These are phyloP conservation scores for Chaenocephalus aceratus DNA, from an alignment of 2,113 vertebrate species.

Conservation along the genomic window DNA sequence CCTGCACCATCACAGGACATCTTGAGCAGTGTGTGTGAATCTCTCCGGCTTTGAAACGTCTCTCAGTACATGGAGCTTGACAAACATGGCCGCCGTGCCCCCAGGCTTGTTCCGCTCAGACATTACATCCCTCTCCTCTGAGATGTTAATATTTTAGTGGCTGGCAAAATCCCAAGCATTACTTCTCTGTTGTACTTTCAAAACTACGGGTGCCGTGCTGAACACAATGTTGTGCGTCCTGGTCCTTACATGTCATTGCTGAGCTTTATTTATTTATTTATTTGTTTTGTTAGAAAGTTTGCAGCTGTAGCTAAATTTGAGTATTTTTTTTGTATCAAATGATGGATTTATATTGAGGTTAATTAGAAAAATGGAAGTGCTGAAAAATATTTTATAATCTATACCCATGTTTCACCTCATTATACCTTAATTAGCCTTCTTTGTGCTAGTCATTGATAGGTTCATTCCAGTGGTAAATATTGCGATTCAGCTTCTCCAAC, in stretches of 20 bases:
- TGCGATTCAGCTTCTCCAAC: too few species aligned
- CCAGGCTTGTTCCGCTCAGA: conserved; percentile 47
- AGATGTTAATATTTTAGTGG: conserved; percentile 61
- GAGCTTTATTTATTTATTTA: not conserved
- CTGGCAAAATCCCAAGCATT: conserved; percentile 15
- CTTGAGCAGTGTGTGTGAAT: conserved; percentile 28
- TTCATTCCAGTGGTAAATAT: not conserved
- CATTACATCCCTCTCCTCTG: conserved; percentile 44
- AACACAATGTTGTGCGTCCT: not conserved
- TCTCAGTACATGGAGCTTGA: conserved; percentile 30
- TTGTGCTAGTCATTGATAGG: not conserved
- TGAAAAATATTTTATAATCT: conserved; percentile 9
- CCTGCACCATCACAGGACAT: conserved; percentile 9
- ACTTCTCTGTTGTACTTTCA: conserved; percentile 5
- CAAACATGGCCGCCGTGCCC: conserved; percentile 42
- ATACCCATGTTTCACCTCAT: not conserved
- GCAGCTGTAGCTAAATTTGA: too few species aligned
- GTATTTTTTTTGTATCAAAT: conserved; percentile 1
- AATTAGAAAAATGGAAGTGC: conserved; percentile 23
- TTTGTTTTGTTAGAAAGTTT: not conserved
- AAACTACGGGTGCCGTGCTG: conserved; percentile 21
- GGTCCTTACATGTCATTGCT: not conserved
- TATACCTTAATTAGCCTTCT: conserved; percentile 19
- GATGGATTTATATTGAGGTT: conserved; percentile 10
- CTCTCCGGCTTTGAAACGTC: conserved; percentile 24